A percentile compares a stretch with the other conserved stretches of the same genome.
Conservation (phyloP, 1,140 invertebrate genomes). For the Colletes latitarsis region DNA sequence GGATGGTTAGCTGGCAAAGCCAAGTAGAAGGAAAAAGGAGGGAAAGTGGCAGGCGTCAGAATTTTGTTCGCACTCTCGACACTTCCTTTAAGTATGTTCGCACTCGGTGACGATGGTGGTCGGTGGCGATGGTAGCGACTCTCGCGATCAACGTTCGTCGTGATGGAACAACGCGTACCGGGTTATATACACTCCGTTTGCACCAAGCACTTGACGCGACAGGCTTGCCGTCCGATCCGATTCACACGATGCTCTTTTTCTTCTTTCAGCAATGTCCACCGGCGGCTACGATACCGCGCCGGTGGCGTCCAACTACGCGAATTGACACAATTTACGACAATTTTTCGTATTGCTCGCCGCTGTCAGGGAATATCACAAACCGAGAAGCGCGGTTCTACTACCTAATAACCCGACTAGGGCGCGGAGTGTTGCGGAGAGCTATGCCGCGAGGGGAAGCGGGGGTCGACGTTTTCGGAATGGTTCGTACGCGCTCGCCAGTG, state of each 20-base stretch:
- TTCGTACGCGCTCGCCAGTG: conserved; percentile 62
- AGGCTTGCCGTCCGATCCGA: conserved; percentile 11
- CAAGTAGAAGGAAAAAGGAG: neutral
- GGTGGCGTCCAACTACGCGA: conserved; percentile 20
- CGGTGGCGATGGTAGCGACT: conserved; percentile 9
- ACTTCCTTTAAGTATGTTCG: conserved; percentile 14
- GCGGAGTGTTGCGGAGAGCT: conserved; percentile 47
- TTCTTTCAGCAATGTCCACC: neutral
- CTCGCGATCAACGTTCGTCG: conserved; percentile 30
- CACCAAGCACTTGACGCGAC: conserved; percentile 31
- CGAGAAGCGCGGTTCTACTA: conserved; percentile 57
- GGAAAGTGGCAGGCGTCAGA: neutral
- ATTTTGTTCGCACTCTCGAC: conserved; percentile 28
- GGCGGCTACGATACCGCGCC: conserved; percentile 9
- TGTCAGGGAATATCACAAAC: conserved; percentile 40
- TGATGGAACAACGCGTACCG: conserved; percentile 28
- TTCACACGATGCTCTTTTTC: conserved; percentile 27
- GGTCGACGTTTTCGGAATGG: conserved; percentile 71
- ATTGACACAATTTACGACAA: conserved; percentile 40
- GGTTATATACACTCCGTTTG: conserved; percentile 22
- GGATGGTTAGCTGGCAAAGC: neutral
- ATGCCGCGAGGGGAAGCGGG: conserved; percentile 44
- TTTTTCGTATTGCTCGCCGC: conserved; percentile 34
- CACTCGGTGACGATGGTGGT: conserved; percentile 35
- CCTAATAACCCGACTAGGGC: conserved; percentile 60